A percentile compares a stretch with the other conserved stretches of the same genome.
Evolutionary conservation across 2,797 vertebrate species (phyloP).

Genomic region (Pachyuromys duprasi): DNA sequence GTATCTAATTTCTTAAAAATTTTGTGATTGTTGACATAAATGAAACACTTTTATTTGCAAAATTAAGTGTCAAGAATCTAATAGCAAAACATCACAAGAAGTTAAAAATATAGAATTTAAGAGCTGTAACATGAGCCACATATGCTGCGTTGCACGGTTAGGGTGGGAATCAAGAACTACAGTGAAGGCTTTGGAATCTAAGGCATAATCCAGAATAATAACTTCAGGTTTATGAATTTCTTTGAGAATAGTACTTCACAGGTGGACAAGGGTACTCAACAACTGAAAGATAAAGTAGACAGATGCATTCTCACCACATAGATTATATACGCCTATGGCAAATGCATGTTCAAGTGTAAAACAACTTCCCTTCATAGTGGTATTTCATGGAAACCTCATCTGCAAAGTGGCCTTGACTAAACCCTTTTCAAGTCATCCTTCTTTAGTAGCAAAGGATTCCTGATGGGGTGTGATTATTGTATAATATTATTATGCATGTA

Average conservation of each 20-base stretch:
- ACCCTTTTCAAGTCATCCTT: background rate
- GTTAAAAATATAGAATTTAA: background rate
- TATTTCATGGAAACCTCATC: background rate
- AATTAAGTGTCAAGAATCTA: background rate
- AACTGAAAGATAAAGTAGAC: background rate
- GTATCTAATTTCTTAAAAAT: constrained; percentile 16
- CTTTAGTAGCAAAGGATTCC: constrained; percentile 32
- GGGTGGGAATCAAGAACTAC: background rate
- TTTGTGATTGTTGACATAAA: background rate
- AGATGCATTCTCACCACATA: background rate
- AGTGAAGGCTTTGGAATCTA: background rate
- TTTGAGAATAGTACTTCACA: constrained; percentile 35
- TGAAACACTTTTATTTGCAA: background rate
- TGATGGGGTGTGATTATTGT: background rate
- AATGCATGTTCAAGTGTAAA: constrained; percentile 12
- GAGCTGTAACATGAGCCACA: background rate
- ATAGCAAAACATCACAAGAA: background rate
- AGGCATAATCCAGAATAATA: background rate
- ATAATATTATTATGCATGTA: background rate
- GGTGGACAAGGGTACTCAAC: background rate
- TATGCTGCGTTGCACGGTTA: background rate
- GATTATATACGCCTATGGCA: background rate
- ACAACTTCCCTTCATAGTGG: background rate
- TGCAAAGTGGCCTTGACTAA: background rate
- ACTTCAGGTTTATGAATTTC: background rate